Percentiles rank a stretch among this genome's conserved stretches.
These are phyloP conservation scores for Lasioglossum baleicum DNA, from an alignment of 1,140 invertebrate genomes.

Conservation along the genomic window DNA sequence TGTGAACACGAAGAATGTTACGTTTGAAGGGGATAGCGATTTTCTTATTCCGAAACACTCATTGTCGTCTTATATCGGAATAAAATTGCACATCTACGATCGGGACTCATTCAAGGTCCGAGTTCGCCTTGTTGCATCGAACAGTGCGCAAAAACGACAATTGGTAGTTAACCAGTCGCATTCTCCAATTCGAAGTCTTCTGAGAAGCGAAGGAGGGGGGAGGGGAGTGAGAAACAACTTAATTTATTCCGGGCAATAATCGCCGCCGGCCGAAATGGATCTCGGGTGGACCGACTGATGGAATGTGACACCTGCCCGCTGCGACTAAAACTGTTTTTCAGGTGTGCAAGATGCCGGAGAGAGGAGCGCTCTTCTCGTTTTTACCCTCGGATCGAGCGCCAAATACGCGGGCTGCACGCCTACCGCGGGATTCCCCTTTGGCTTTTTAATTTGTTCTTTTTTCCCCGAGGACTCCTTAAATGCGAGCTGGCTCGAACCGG, in stretches of 20 bases:
- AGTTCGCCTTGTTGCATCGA: no score
- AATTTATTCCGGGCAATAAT: conserved; percentile 48
- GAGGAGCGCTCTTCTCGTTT: conserved; percentile 13
- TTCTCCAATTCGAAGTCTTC: no score
- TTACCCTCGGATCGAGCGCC: conserved; percentile 15
- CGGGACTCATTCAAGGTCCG: no score
- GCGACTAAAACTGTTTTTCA: not conserved
- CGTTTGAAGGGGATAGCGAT: no score
- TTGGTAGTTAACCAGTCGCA: no score
- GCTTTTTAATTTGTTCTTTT: not conserved
- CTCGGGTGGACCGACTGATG: conserved; percentile 16
- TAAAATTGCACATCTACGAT: no score
- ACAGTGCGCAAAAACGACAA: no score
- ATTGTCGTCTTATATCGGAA: no score
- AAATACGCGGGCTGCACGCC: conserved; percentile 29
- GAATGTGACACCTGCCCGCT: conserved; percentile 42
- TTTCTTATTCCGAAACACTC: no score
- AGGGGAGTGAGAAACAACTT: not conserved
- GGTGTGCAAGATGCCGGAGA: not conserved
- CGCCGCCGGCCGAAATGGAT: not conserved
- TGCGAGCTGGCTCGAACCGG: conserved; percentile 17
- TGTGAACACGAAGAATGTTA: no score
- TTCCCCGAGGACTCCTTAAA: not conserved
- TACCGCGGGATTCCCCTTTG: not conserved
- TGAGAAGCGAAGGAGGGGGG: not conserved